Base-by-base conservation (phyloP, 2,797 vertebrate species). In the Microctenopoma stevenorrisi region DNA sequence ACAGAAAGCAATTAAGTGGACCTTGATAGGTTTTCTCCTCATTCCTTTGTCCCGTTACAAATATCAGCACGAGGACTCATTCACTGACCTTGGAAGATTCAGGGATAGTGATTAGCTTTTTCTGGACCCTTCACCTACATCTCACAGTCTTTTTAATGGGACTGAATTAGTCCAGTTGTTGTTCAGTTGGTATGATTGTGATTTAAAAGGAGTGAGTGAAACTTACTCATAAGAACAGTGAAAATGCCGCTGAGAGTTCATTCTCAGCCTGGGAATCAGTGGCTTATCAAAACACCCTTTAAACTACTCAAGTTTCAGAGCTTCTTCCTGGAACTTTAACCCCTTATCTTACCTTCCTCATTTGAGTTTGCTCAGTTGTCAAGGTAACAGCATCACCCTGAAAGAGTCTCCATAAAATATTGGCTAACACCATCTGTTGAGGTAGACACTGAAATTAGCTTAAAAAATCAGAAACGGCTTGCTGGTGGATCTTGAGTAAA, bases 121-220 rank as follows among this genome's bases (percentile, higher is more conserved):
- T 33, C 12, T 38, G 25, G 25, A n/a, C 7, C 22, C 33, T 42
- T 50, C 26, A 25, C 18, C 9, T 4, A 1, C 42, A 59, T 59
- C 15, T 59, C 25, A 51, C 5, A 0, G 7, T 40, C 25, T n/a
- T 49, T 25, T 40, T 40, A 18, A 14, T 14, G 4, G 42, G 12
- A 59, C 50, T 30, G 11, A 35, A 35, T n/a, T 48, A 59, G 58
- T n/a, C 28, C 4, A 9, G 33, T 68, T 46, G 54, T 49, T 64
- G 49, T 42, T 42, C 38, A 14, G 38, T 42, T 33, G 37, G 59
- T 15, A 67, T 33, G 30, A 33, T 33, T 33, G 30, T 33, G 30
- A 30, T 30, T 3, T 22, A 22, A 2, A 22, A 22, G 22, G 22
- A 22, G 22, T 22, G 22, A 22, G 22, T 22, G 22, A 22, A 22